Conservation (phyloP, 1,140 invertebrate species). For the Aricia agestis region DNA sequence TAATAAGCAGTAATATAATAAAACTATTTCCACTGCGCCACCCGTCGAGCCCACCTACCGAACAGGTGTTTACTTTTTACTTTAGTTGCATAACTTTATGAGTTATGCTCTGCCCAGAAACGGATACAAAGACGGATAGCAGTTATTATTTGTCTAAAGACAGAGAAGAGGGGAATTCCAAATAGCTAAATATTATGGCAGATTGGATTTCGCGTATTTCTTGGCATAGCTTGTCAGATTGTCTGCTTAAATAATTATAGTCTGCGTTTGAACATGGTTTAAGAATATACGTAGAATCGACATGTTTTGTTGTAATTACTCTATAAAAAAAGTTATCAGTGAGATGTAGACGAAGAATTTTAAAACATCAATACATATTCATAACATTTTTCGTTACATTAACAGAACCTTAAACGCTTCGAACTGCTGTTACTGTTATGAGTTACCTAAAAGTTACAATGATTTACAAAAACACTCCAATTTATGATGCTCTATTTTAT, state of each 20-base stretch:
- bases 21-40: slow-evolving; percentile 12
- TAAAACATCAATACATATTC: neutral
- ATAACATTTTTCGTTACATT: neutral
- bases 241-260: too few relatives aligned
- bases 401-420: neutral
- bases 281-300: too few relatives aligned
- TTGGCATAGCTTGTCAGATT: too few relatives aligned
- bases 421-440: neutral
- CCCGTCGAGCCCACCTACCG: slow-evolving; percentile 20
- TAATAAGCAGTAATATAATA: slow-evolving; percentile 15
- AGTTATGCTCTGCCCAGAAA: neutral
- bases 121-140: neutral
- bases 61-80: slow-evolving; percentile 15
- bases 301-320: too few relatives aligned
- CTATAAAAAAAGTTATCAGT: too few relatives aligned
- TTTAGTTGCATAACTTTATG: slow-evolving; percentile 5
- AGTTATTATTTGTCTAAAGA: neutral
- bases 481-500: neutral
- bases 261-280: too few relatives aligned
- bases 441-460: neutral
- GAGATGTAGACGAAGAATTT: neutral
- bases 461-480: neutral
- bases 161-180: too few relatives aligned
- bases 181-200: too few relatives aligned
- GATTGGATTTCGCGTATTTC: too few relatives aligned